Evolutionary conservation across 2,888 invertebrate species (phyloP).

Genomic region (Bembecia ichneumoniformis): DNA sequence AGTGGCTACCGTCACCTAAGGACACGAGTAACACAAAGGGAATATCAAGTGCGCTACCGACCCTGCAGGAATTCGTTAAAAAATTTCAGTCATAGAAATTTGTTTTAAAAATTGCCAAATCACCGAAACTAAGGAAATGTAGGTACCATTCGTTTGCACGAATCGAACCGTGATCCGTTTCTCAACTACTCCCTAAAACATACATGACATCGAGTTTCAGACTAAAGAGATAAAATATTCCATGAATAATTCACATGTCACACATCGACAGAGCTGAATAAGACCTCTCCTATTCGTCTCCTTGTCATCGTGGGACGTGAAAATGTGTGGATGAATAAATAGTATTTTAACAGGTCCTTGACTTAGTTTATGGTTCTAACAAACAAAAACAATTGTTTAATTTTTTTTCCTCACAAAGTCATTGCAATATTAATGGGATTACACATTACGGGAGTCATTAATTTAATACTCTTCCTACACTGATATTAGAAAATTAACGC

Average conservation of each 20-base stretch:
- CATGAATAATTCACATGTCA: constrained; percentile 61
- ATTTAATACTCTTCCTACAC: too few species aligned
- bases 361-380: neutral
- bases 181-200: constrained; percentile 33
- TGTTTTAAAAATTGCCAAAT: neutral
- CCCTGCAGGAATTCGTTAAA: too few species aligned
- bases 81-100: too few species aligned
- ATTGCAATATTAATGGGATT: too few species aligned
- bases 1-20: too few species aligned
- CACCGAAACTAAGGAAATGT: neutral
- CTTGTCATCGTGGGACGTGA: constrained; percentile 20
- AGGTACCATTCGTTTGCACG: constrained; percentile 9
- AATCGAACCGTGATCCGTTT: constrained; percentile 29
- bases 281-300: constrained; percentile 29
- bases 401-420: too few species aligned
- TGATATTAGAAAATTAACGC: too few species aligned
- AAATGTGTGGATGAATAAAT: constrained; percentile 23
- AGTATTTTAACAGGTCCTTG: neutral
- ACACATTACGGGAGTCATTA: too few species aligned
- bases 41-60: too few species aligned
- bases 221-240: constrained; percentile 51
- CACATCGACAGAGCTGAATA: constrained; percentile 45
- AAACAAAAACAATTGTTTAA: too few species aligned
- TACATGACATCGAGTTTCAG: constrained; percentile 42
- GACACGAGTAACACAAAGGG: too few species aligned